Evolutionary conservation across 2,888 invertebrate genomes (phyloP), one percentile per base, ranked within the genome.

Genomic region (Cotesia congregata): DNA sequence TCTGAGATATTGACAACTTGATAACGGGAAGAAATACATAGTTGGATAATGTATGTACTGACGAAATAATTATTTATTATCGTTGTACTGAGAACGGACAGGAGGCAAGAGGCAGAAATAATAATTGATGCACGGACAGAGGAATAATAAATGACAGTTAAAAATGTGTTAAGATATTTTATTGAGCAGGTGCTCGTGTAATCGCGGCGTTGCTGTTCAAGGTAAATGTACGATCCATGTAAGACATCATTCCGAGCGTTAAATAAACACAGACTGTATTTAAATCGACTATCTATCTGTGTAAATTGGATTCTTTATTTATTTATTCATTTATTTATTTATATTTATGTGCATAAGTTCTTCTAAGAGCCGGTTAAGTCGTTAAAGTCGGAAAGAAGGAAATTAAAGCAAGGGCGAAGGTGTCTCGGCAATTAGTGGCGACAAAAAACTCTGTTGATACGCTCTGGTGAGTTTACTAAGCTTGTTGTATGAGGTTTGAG

Each of bases 401-500:
- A 73, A 73, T 73, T 65, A 73, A 73, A 67, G 73, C 67, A 20
- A 7, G 38, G 68, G 78, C 67, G 61, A 77, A 83, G 82, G 83
- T 83, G 83, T 81, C 79, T 72, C 73, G 72, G 82, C 81, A 83
- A 83, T 83, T 83, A 83, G 79, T 74, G 67, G 20, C 70, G 71
- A 79, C 81, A 83, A 83, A 83, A 83, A 83, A 83, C 73, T 60
- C 41, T 75, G 75, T 30, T 67, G 76, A 70, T 78, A 72, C 78
- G 69, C 76, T 73, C 74, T 70, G 68, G 17, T 30, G 65, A 72
- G 62, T 72, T 7, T 9, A n/a, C 9, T 50, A 2, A 3, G 30
- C 30, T 30, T 30, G 30, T 0, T 30, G 30, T 30, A 30, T 3
- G 2, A 3, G 3, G 3, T 3, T 30, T 30, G 4, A 30, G 30